Evolutionary conservation across 2,797 vertebrate genomes (phyloP), one percentile per base, ranked within the genome.

Genomic region (Brachymystax lenok): DNA sequence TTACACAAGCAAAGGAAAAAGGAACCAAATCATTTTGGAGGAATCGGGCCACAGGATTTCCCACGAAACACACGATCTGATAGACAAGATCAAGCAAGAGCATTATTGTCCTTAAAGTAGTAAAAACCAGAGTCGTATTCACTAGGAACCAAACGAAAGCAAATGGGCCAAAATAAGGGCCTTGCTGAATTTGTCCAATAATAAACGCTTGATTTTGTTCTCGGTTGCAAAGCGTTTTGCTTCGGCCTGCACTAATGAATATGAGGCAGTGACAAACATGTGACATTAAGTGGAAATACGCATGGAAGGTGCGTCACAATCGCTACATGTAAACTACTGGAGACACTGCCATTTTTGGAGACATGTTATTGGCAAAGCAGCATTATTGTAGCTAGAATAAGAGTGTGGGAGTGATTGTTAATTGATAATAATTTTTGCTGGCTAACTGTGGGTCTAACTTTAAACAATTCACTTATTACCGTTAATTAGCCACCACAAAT

Each of bases 1-100:
- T 84, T 89, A 70, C 84, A 79, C 70, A 85, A 90, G 35, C 6
- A 51, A 51, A 81, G 33, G 27, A 79, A 79, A 83, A 80, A 74
- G 83, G 79, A 91, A 90, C 40, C 40, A 46, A 17, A 70, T 21
- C 67, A 70, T 51, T 13, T 24, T 35, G 17, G 69, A 70, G 40
- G 28, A 67, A 67, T 33, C 28, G 2, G 14, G 5, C 28, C 16
- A 12, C 27, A 33, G 5, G 24, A 33, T 33, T 68, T 68, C 66
- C 66, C 17, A 68, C 30, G 6, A 35, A 46, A 46, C 40, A 46
- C 40, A 13, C 40, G 1, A 70, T 3, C 61, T 2, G 1, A 68
- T 2, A 0, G 67, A 61, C 50, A 17, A 33, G 3, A 76, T 79
- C 51, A 50, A 59, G 1, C 0, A 5, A 24, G 27, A 28, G 73